phyloP scores from a whole-genome alignment of 2,888 invertebrate genomes.

The Leptinotarsa tumamoca region DNA sequence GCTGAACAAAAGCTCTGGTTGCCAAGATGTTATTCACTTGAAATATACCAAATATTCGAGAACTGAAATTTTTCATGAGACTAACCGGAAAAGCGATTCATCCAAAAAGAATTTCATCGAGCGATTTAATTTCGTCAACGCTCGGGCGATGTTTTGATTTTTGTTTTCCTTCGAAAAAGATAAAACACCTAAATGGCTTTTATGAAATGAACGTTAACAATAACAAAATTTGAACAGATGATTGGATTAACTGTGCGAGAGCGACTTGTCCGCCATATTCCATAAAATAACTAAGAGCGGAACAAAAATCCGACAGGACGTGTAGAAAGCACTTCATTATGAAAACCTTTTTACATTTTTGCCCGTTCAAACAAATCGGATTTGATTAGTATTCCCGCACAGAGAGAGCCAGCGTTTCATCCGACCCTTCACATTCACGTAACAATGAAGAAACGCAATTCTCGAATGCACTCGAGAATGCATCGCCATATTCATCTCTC shows the following conservation, averaged over 20 bases:
- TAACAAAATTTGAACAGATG: conserved; percentile 59
- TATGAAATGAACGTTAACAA: conserved; percentile 59
- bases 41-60: no score
- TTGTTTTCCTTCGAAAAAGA: conserved; percentile 40
- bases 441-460: conserved; percentile 60
- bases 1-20: no score
- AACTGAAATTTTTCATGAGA: no score
- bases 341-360: conserved; percentile 62
- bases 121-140: conserved; percentile 37
- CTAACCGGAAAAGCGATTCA: conserved; percentile 10
- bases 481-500: conserved; percentile 43
- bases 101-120: conserved; percentile 34
- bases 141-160: conserved; percentile 43
- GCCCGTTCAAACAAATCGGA: conserved; percentile 63
- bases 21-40: no score
- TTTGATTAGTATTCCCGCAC: conserved; percentile 62
- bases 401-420: conserved; percentile 47
- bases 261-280: conserved; percentile 58
- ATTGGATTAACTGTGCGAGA: conserved; percentile 57
- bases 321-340: conserved; percentile 63
- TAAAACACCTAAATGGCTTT: conserved; percentile 54
- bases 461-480: conserved; percentile 59
- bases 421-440: conserved; percentile 56
- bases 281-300: conserved; percentile 59
- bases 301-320: conserved; percentile 61